Percentiles rank a stretch among this genome's conserved stretches.
These are phyloP conservation scores for Metacarcinus magister DNA, from an alignment of 2,888 invertebrate species.

Conservation along the genomic window DNA sequence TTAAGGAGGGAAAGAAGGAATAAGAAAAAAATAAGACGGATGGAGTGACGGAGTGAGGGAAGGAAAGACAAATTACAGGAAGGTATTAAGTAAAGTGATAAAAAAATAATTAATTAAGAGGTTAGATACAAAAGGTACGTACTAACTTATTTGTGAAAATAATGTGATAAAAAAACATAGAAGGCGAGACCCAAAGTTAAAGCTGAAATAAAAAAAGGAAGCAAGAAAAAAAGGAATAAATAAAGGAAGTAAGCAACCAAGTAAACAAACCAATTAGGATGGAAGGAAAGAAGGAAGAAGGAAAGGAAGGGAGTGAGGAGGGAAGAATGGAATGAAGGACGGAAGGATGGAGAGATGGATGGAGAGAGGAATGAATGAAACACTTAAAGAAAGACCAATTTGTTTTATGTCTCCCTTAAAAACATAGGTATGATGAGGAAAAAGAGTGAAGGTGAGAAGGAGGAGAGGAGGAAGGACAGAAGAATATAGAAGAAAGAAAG, in stretches of 20 bases:
- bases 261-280: neutral
- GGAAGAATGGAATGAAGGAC: neutral
- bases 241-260: neutral
- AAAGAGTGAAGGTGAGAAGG: neutral
- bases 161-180: too few relatives aligned
- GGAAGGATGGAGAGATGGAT: neutral
- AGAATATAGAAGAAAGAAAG: neutral
- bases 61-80: too few relatives aligned
- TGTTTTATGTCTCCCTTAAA: neutral
- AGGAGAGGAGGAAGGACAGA: neutral
- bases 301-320: neutral
- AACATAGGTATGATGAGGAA: neutral
- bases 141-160: too few relatives aligned
- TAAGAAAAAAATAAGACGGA: too few relatives aligned
- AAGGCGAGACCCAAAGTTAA: too few relatives aligned
- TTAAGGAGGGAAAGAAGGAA: neutral
- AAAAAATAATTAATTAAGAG: too few relatives aligned
- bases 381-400: neutral
- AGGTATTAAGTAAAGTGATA: too few relatives aligned
- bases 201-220: neutral
- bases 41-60: too few relatives aligned
- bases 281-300: neutral
- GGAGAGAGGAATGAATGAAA: neutral
- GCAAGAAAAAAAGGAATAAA: neutral
- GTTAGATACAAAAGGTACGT: too few relatives aligned